Percentiles rank a stretch among this genome's conserved stretches.
Evolutionary conservation across 2,888 invertebrate genomes (phyloP).

Genomic region (Drosophila planitibia): DNA sequence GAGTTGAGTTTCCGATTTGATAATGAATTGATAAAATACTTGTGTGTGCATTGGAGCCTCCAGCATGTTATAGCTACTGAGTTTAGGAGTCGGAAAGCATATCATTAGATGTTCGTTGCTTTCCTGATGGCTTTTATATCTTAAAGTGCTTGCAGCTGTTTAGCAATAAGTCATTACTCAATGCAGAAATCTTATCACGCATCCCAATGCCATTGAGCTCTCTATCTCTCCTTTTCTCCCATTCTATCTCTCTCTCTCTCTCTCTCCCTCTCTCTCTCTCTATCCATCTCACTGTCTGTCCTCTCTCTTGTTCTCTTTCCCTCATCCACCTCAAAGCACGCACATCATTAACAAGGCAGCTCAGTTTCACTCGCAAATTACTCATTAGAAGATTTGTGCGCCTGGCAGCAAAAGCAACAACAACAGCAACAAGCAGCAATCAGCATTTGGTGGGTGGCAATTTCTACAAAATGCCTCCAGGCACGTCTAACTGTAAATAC

Average conservation of each 20-base stretch:
- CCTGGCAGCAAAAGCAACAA: slow-evolving; percentile 20
- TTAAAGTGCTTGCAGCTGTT: slow-evolving; percentile 50
- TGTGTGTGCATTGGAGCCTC: slow-evolving; percentile 3
- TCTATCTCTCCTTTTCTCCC: background rate
- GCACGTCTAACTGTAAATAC: slow-evolving; percentile 59
- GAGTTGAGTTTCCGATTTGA: background rate
- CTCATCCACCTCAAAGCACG: slow-evolving; percentile 32
- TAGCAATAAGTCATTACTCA: slow-evolving; percentile 59
- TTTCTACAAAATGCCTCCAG: slow-evolving; percentile 41
- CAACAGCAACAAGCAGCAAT: slow-evolving; percentile 18
- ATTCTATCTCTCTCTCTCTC: background rate
- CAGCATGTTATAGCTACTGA: background rate
- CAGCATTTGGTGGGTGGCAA: slow-evolving; percentile 61
- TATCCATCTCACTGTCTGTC: background rate
- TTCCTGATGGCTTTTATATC: slow-evolving; percentile 21
- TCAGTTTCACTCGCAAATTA: slow-evolving; percentile 61
- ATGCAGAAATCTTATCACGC: slow-evolving; percentile 63
- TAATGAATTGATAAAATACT: background rate
- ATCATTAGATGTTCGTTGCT: slow-evolving; percentile 25
- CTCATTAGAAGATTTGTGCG: slow-evolving; percentile 71
- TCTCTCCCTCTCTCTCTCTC: background rate
- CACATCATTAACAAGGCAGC: slow-evolving; percentile 66
- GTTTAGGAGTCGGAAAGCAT: slow-evolving; percentile 15
- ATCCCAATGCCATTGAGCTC: slow-evolving; percentile 14
- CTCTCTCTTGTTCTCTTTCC: background rate